Evolutionary conservation across 2,888 invertebrate species (phyloP), one percentile per base, ranked within the genome.

Genomic region (Volucella bombylans): DNA sequence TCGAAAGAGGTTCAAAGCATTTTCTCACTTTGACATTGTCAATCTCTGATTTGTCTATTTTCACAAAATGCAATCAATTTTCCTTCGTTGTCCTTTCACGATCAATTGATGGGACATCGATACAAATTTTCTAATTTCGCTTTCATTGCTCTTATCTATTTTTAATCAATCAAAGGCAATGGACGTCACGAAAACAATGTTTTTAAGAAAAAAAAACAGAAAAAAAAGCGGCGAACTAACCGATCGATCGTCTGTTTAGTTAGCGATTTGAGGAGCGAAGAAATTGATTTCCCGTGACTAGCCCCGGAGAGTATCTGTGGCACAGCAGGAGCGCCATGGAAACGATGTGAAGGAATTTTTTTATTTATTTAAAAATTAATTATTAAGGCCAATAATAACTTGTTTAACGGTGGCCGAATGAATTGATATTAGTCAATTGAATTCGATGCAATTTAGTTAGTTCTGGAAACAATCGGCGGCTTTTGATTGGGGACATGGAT

Each of bases 351-450:
- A 23, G 2, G 49, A 50, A 10, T 39, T 14, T 43, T 65, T 11
- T 15, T 38, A 15, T 67, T 67, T 59, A 52, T 23, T 74, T 52
- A 41, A 50, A 31, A 31, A 31, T 31, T 31, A 31, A 31, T 31
- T 31, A 18, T 54, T 54, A 23, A 31, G 38, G 8, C 23, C 31
- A 67, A 43, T 23, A 15, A 49, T 23, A 15, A 49, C 65, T 57
- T 54, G 61, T 62, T 68, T 54, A 61, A 23, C 31, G 57, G 74
- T 59, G 49, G 14, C 49, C 55, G 50, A 57, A 65, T 74, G 41
- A 74, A 39, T 67, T 76, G 76, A 76, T 59, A n/a, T 31, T 61
- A 69, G 45, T 57, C 61, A 76, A 76, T 76, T 76, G 67, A 59
- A 67, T 76, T 52, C 43, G 67, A 52, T 67, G 67, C 52, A 72